A percentile compares a stretch with the other conserved stretches of the same genome.
phyloP scores from a whole-genome alignment of 2,888 invertebrate genomes.

The Ormyrus pomaceus region DNA sequence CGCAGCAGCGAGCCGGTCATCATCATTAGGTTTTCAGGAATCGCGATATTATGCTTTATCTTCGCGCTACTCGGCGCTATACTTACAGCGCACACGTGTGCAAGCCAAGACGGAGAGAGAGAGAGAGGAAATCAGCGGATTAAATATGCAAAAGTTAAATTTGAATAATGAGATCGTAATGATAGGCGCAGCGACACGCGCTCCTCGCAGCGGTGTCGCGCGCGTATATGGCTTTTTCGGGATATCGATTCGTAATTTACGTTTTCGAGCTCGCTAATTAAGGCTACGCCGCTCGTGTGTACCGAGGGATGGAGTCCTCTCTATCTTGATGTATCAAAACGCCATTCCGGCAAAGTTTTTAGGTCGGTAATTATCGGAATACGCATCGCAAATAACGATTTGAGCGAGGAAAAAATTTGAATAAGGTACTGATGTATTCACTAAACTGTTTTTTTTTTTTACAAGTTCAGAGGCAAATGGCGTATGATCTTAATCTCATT shows the following conservation, averaged over 20 bases:
- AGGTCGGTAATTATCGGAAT: constrained; percentile 19
- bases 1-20: constrained; percentile 72
- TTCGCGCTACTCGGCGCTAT: constrained; percentile 65
- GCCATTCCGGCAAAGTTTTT: constrained; percentile 9
- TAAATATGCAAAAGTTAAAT: constrained; percentile 74
- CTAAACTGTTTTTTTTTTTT: too few relatives aligned
- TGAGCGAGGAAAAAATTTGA: neutral
- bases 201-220: too few relatives aligned
- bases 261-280: constrained; percentile 35
- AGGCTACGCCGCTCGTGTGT: constrained; percentile 23
- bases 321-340: constrained; percentile 20
- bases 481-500: neutral
- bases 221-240: neutral
- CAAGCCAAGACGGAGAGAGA: neutral
- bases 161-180: constrained; percentile 70
- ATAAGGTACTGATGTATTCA: neutral
- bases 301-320: neutral
- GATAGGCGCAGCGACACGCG: constrained; percentile 29
- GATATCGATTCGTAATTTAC: constrained; percentile 47
- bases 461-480: neutral
- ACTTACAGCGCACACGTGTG: constrained; percentile 59
- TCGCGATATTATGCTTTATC: constrained; percentile 75
- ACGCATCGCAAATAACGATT: constrained; percentile 7
- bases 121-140: constrained; percentile 59
- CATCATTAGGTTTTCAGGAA: constrained; percentile 74